These are phyloP conservation scores for Ibidorhyncha struthersii DNA, from an alignment of 2,113 vertebrate genomes.

Conservation along the genomic window DNA sequence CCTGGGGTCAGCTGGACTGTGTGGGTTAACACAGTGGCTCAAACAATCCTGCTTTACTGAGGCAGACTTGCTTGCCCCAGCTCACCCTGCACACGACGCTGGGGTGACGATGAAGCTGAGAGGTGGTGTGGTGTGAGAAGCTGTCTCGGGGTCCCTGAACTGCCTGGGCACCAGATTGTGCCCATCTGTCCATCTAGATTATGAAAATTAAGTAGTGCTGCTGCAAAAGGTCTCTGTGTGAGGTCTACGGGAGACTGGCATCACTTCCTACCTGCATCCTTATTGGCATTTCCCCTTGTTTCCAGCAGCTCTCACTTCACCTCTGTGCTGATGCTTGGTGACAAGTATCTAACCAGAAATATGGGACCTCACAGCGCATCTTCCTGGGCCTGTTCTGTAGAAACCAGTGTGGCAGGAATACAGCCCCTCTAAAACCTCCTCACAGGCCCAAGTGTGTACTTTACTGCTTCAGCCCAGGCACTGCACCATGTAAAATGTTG, in stretches of 20 bases:
- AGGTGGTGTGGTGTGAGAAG: neutral
- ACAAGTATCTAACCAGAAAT: neutral
- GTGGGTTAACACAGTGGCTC: neutral
- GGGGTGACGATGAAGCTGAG: neutral
- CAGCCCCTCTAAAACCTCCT: neutral
- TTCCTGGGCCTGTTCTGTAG: neutral
- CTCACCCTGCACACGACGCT: neutral
- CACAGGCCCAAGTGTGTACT: fast-evolving
- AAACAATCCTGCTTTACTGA: neutral
- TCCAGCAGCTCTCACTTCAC: neutral
- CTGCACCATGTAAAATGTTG: fast-evolving
- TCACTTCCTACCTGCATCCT: fast-evolving
- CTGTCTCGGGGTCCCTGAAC: neutral
- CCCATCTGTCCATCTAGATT: neutral
- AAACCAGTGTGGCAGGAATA: neutral
- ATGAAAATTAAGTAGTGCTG: neutral
- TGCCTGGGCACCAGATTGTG: neutral
- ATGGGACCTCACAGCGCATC: neutral
- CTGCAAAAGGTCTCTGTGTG: neutral
- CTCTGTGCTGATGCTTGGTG: neutral
- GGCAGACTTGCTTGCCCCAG: neutral
- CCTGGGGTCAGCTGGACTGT: neutral
- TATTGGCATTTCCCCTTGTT: neutral
- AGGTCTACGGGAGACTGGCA: neutral
- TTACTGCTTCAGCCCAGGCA: neutral